Conservation (phyloP, 2,113 vertebrate species). For the Megalops atlanticus region DNA sequence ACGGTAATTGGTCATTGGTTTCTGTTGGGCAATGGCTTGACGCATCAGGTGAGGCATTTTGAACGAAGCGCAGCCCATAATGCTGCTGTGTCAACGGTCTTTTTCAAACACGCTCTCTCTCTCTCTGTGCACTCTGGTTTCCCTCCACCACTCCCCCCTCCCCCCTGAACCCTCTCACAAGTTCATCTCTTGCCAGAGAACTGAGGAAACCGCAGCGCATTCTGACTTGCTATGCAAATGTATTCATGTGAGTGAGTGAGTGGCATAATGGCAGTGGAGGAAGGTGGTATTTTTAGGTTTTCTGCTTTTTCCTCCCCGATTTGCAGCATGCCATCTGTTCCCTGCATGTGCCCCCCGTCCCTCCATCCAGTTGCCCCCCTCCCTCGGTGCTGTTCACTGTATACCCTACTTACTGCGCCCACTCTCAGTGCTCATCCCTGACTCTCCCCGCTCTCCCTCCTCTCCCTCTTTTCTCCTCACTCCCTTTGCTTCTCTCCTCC, state of each 20-base stretch:
- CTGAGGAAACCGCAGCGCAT: background rate
- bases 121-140: background rate
- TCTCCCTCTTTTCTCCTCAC: background rate
- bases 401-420: too few relatives aligned
- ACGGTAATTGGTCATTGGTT: background rate
- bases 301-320: constrained; percentile 2
- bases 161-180: background rate
- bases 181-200: background rate
- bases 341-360: background rate
- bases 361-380: background rate
- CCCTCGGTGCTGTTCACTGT: too few relatives aligned
- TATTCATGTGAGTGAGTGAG: background rate
- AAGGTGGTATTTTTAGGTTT: constrained; percentile 12
- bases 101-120: constrained; percentile 3
- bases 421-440: background rate
- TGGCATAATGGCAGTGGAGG: background rate
- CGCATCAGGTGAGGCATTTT: background rate
- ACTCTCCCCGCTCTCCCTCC: background rate
- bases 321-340: constrained; percentile 20
- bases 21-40: background rate
- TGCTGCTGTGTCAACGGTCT: background rate
- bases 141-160: background rate
- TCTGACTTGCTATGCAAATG: constrained; percentile 15
- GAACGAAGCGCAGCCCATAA: background rate
- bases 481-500: background rate